phyloP scores from a whole-genome alignment of 2,888 invertebrate species.

The Leptopilina syphax region DNA sequence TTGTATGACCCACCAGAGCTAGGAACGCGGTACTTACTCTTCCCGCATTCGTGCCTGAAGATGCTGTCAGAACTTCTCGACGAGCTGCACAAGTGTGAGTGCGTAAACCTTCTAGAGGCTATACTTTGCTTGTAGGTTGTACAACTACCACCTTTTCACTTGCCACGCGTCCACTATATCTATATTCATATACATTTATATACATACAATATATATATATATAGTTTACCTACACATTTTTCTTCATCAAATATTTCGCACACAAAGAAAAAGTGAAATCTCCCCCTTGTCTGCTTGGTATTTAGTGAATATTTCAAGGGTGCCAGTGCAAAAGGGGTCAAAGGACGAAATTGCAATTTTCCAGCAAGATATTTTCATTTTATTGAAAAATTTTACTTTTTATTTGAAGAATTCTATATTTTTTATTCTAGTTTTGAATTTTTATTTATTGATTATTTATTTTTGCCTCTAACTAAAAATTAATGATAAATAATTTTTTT shows the following conservation, averaged over 20 bases:
- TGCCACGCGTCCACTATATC: slow-evolving; percentile 18
- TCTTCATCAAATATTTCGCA: slow-evolving; percentile 38
- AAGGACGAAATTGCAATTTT: slow-evolving; percentile 15
- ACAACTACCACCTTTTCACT: neutral
- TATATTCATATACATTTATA: neutral
- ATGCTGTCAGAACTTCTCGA: slow-evolving; percentile 45
- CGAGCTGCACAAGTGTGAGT: slow-evolving; percentile 11
- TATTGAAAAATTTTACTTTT: neutral
- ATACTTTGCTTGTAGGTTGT: slow-evolving; percentile 4
- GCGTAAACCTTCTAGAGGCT: neutral
- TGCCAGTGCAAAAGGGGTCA: slow-evolving; percentile 20
- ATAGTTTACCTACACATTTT: slow-evolving; percentile 28
- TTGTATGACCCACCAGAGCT: slow-evolving; percentile 62
- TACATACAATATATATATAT: neutral
- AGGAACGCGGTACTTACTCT: slow-evolving; percentile 50
- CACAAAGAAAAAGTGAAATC: slow-evolving; percentile 34
- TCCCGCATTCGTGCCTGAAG: slow-evolving; percentile 41
- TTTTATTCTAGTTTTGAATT: too few species aligned
- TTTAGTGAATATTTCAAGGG: slow-evolving; percentile 30
- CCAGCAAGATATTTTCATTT: neutral
- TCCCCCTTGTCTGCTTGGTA: slow-evolving; percentile 31
- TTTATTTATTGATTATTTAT: too few species aligned
- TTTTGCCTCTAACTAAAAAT: too few species aligned
- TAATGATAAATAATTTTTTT: too few species aligned
- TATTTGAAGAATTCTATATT: neutral